Conservation (phyloP, 2,888 invertebrate species). For the Stenichneumon culpator region DNA sequence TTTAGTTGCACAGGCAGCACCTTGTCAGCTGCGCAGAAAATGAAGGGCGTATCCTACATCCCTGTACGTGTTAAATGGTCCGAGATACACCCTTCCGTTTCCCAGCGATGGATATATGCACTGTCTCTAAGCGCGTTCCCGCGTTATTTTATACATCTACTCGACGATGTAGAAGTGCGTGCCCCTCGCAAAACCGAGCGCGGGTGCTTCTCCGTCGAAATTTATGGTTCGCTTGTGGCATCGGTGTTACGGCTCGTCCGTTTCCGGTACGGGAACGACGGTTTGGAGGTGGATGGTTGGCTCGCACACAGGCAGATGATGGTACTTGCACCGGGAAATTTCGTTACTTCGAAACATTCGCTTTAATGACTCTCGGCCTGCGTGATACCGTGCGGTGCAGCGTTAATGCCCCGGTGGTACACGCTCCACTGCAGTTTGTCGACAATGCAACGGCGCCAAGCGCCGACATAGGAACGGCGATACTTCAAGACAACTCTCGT, state of each 20-base stretch:
- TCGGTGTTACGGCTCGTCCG: slow-evolving; percentile 69
- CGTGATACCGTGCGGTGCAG: slow-evolving; percentile 71
- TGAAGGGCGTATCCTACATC: too few species aligned
- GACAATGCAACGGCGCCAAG: slow-evolving; percentile 28
- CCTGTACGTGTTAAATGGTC: too few species aligned
- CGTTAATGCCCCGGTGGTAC: slow-evolving; percentile 34
- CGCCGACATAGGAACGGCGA: slow-evolving; percentile 40
- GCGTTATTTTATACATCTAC: slow-evolving; percentile 53
- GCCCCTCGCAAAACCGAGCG: slow-evolving; percentile 32
- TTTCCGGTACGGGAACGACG: slow-evolving; percentile 48
- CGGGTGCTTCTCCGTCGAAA: slow-evolving; percentile 72
- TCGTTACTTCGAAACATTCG: slow-evolving; percentile 75
- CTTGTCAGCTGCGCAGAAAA: background rate
- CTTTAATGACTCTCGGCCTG: slow-evolving; percentile 71
- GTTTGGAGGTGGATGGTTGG: background rate
- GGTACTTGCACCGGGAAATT: slow-evolving; percentile 69
- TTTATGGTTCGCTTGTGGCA: slow-evolving; percentile 76
- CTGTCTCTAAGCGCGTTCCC: slow-evolving; percentile 45
- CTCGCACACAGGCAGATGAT: slow-evolving; percentile 33
- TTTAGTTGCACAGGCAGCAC: slow-evolving; percentile 7
- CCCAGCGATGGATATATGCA: slow-evolving; percentile 15
- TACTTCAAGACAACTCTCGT: slow-evolving; percentile 53
- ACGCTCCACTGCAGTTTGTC: slow-evolving; percentile 28
- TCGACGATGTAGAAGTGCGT: slow-evolving; percentile 41
- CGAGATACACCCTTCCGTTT: too few species aligned